Percentiles rank a stretch among this genome's conserved stretches.
These are phyloP conservation scores for Temnothorax unifasciatus DNA, from an alignment of 2,888 invertebrate species.

Conservation along the genomic window DNA sequence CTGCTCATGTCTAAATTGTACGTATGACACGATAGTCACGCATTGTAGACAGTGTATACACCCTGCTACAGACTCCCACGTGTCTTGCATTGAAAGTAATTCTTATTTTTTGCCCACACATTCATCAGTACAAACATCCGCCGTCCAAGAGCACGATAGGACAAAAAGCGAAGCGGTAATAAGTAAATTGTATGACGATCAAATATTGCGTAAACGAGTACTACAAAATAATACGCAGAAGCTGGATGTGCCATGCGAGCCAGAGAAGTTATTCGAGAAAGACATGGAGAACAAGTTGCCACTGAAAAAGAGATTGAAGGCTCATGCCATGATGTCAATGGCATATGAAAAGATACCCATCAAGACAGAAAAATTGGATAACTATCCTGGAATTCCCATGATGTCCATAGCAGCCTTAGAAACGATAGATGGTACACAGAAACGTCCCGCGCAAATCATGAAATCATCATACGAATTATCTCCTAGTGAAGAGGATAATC, in stretches of 20 bases:
- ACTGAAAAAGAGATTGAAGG: constrained; percentile 82
- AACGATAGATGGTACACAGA: constrained; percentile 60
- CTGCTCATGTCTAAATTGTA: constrained; percentile 79
- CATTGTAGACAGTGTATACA: constrained; percentile 80
- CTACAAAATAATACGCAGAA: constrained; percentile 71
- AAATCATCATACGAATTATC: constrained; percentile 63
- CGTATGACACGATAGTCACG: constrained; percentile 79
- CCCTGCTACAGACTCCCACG: constrained; percentile 74
- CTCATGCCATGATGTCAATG: constrained; percentile 77
- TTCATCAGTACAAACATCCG: constrained; percentile 74
- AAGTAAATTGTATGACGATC: constrained; percentile 76
- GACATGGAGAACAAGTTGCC: constrained; percentile 81
- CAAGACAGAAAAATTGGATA: constrained; percentile 73
- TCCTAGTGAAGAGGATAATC: constrained; percentile 49
- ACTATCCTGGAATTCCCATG: constrained; percentile 79
- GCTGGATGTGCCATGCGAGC: constrained; percentile 68
- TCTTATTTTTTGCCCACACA: constrained; percentile 79
- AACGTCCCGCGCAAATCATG: constrained; percentile 60
- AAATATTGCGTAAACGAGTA: constrained; percentile 76
- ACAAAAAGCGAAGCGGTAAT: constrained; percentile 73
- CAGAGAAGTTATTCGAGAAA: constrained; percentile 72
- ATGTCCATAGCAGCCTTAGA: constrained; percentile 82
- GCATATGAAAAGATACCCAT: constrained; percentile 72
- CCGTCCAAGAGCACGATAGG: constrained; percentile 75
- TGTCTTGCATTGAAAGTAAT: constrained; percentile 77